Conservation (phyloP, 53 echinoderm and acorn worm species). For the Holothuria scabra region DNA sequence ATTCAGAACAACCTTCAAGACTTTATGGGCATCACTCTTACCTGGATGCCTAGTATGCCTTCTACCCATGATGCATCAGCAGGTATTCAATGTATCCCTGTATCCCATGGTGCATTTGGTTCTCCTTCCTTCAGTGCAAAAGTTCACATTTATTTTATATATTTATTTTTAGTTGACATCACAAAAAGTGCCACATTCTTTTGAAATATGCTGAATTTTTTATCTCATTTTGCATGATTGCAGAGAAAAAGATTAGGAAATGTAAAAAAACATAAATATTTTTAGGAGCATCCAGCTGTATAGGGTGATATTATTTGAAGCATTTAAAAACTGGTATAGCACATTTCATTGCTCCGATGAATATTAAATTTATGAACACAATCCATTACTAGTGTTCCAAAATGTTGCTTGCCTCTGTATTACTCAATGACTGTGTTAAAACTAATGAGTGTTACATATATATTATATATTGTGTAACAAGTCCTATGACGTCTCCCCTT, state of each 20-base stretch:
- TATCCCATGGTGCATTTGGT: constrained; percentile 46
- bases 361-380: no score
- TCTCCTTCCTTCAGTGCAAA: not conserved
- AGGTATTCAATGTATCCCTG: constrained; percentile 36
- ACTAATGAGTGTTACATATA: no score
- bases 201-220: not conserved
- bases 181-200: not conserved
- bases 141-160: not conserved
- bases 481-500: no score
- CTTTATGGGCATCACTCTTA: constrained; percentile 88
- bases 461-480: no score
- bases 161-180: not conserved
- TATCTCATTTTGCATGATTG: not conserved
- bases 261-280: constrained; percentile 11
- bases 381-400: no score
- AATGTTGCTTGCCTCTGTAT: no score
- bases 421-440: no score
- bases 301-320: no score
- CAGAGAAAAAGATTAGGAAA: constrained; percentile 25
- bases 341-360: no score
- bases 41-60: constrained; percentile 86
- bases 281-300: no score
- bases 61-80: constrained; percentile 66
- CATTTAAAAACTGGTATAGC: no score
- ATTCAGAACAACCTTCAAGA: constrained; percentile 97